A percentile compares a stretch with the other conserved stretches of the same genome.
These are phyloP conservation scores for Eupithecia vulgata DNA, from an alignment of 2,888 invertebrate species.

Conservation along the genomic window DNA sequence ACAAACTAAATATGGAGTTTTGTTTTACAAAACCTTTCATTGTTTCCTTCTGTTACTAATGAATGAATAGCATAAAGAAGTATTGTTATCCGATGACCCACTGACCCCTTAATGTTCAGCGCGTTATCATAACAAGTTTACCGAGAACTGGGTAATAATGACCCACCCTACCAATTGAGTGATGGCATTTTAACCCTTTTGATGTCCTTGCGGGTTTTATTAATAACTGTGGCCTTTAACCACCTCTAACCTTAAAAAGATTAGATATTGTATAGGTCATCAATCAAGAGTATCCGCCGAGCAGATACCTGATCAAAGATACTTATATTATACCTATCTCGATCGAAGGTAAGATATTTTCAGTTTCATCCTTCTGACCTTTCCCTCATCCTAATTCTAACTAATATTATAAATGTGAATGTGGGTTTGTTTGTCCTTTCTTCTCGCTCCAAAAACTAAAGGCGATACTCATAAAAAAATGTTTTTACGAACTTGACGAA, in stretches of 20 bases:
- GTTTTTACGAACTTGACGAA: too few species aligned
- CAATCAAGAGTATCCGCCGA: too few species aligned
- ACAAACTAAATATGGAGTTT: not conserved
- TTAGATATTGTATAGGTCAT: too few species aligned
- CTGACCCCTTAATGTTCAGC: conserved; percentile 15
- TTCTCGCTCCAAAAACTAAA: too few species aligned
- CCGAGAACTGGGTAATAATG: conserved; percentile 22
- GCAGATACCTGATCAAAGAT: too few species aligned
- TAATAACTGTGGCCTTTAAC: not conserved
- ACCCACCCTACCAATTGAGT: not conserved
- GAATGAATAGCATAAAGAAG: not conserved
- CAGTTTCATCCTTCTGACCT: not conserved
- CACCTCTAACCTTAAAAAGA: too few species aligned
- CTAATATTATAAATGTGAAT: too few species aligned
- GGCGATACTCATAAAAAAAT: too few species aligned
- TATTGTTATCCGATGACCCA: conserved; percentile 29
- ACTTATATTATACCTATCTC: too few species aligned
- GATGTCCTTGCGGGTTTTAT: not conserved
- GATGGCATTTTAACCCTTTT: not conserved
- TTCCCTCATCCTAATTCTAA: too few species aligned
- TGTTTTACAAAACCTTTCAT: not conserved
- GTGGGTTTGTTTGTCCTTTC: too few species aligned
- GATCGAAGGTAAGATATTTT: not conserved
- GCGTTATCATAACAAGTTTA: conserved; percentile 16
- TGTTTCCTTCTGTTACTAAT: conserved; percentile 1